phyloP scores from a whole-genome alignment of 2,888 invertebrate genomes.

The Parnassius glacialis region DNA sequence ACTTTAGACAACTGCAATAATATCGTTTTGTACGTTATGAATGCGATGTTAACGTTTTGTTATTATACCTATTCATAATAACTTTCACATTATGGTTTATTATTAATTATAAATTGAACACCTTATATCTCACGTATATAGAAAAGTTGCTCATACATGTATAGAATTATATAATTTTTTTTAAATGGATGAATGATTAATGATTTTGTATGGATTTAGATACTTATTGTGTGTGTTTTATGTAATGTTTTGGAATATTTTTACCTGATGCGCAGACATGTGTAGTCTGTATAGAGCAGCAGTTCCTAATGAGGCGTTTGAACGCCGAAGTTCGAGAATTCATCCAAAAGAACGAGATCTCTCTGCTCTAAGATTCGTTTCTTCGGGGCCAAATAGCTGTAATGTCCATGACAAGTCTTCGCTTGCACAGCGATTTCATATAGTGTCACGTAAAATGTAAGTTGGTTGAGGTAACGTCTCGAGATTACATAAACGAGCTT shows the following conservation, averaged over 20 bases:
- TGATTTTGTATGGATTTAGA: conserved; percentile 7
- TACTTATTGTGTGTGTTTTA: neutral
- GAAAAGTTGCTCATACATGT: conserved; percentile 19
- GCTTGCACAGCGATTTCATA: conserved; percentile 27
- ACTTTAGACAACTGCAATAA: conserved; percentile 31
- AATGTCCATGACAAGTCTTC: conserved; percentile 76
- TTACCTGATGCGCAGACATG: neutral
- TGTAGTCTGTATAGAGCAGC: conserved; percentile 29
- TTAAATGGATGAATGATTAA: neutral
- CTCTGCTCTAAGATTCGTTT: conserved; percentile 64
- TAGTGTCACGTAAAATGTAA: conserved; percentile 24
- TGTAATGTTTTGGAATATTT: conserved; percentile 4
- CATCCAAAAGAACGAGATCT: conserved; percentile 53
- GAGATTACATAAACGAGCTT: conserved; percentile 20
- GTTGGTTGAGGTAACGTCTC: conserved; percentile 25
- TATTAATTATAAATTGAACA: conserved; percentile 4
- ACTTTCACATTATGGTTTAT: conserved; percentile 6
- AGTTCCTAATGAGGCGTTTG: conserved; percentile 53
- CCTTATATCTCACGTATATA: conserved; percentile 8
- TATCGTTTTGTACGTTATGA: conserved; percentile 26
- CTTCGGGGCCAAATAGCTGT: conserved; percentile 76
- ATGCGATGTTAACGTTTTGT: conserved; percentile 14
- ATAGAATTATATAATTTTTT: conserved; percentile 10
- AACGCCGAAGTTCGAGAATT: conserved; percentile 35
- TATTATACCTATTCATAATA: conserved; percentile 3